Evolutionary conservation across 2,888 invertebrate species (phyloP), one percentile per base, ranked within the genome.

Genomic region (Rhagophthalmus giganteus): DNA sequence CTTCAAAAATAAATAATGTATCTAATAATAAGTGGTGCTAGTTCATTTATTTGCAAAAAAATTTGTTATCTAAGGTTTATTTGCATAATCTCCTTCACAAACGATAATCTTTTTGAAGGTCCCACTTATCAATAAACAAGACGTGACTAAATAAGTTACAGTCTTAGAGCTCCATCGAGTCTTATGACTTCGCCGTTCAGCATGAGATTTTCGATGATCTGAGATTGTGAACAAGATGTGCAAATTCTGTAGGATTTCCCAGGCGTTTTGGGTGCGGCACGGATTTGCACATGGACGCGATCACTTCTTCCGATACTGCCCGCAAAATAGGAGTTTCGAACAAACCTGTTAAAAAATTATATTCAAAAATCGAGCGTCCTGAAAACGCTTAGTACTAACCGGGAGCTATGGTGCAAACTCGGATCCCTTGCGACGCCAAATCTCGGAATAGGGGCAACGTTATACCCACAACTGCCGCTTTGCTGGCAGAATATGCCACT

Each of bases 361-460:
- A n/a, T n/a, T n/a, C n/a, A n/a, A n/a, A n/a, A n/a, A n/a, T n/a
- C n/a, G n/a, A n/a, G n/a, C n/a, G n/a, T n/a, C n/a, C n/a, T n/a
- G n/a, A n/a, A 44, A 16, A 28, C 2, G 44, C 67, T 60, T 65
- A 24, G n/a, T n/a, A n/a, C n/a, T n/a, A n/a, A 79, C 90, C 90
- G 60, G 92, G 91, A 9, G 90, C 90, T 64, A 93, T 84, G 1
- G 89, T 86, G 28, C 86, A 82, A 12, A 90, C 86, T 59, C 91
- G 78, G 35, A 94, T 93, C 6, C 93, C 94, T 63, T 84, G 83
- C 1, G 80, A 73, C 2, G 89, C 81, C 20, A 99, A 78, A 75
- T 99, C 99, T 57, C 98, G 83, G 0, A 98, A 96, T 59, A 98
- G 79, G 0, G 98, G 98, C 56, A 99, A 75, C 0, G 98, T 98